Conservation (phyloP, 2,113 vertebrate species). For the Hippopotamus amphibius region DNA sequence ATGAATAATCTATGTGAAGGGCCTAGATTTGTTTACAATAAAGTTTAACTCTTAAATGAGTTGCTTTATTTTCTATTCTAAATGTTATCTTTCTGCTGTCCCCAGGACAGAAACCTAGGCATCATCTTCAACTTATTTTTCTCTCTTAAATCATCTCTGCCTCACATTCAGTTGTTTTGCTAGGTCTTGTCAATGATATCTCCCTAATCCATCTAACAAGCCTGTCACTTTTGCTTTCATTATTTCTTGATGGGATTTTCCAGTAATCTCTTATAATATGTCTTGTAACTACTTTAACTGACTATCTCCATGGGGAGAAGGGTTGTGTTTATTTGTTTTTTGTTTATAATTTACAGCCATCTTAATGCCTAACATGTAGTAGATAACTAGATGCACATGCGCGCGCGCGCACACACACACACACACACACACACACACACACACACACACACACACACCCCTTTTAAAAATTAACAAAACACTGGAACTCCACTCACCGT, state of each 20-base stretch:
- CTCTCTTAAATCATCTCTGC: not conserved
- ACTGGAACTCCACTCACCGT: not conserved
- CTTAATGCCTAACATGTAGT: not conserved
- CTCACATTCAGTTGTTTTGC: not conserved
- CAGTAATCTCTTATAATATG: not conserved
- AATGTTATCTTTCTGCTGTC: not conserved
- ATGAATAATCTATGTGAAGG: not conserved
- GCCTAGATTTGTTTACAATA: not conserved
- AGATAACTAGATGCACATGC: not conserved
- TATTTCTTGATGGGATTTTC: conserved; percentile 6
- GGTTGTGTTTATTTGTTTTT: not conserved
- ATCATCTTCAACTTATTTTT: not conserved
- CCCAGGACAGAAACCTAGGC: not conserved
- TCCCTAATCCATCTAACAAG: not conserved
- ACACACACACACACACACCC: too few relatives aligned
- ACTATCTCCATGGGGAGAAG: not conserved
- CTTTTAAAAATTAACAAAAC: not conserved
- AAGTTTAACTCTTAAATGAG: not conserved
- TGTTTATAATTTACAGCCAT: not conserved
- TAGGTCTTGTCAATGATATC: not conserved
- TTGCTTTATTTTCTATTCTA: not conserved
- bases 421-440: not conserved
- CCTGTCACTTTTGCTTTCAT: not conserved
- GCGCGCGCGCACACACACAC: not conserved
- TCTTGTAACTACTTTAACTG: not conserved